A percentile compares a stretch with the other conserved stretches of the same genome.
Conservation (phyloP, 2,888 invertebrate genomes). For the Zygaena filipendulae region DNA sequence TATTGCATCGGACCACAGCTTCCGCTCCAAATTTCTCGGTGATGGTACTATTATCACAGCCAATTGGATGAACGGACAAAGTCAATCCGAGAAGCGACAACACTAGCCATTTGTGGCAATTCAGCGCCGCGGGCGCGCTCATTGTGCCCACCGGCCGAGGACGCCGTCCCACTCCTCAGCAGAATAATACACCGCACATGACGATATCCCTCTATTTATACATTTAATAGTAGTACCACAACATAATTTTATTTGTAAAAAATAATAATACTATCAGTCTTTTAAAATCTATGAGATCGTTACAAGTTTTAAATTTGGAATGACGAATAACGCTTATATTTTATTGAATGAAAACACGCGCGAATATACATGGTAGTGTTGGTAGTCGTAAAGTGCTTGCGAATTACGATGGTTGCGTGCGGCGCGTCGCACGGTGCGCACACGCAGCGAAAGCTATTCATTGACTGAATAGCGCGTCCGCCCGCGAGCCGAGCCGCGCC, state of each 20-base stretch:
- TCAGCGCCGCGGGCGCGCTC: conserved; percentile 50
- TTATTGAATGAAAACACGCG: conserved; percentile 22
- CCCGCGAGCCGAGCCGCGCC: no score
- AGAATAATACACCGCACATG: conserved; percentile 22
- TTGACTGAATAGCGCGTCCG: conserved; percentile 36
- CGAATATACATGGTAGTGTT: conserved; percentile 28
- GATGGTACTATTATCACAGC: conserved; percentile 64
- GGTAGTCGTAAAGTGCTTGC: conserved; percentile 24
- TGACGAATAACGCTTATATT: no score
- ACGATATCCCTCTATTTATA: no score
- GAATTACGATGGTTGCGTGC: no score
- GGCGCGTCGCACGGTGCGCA: conserved; percentile 32
- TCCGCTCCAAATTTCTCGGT: conserved; percentile 67
- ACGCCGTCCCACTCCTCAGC: conserved; percentile 32
- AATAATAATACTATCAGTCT: no score
- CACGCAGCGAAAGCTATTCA: conserved; percentile 49
- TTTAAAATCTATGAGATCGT: no score
- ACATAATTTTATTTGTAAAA: no score
- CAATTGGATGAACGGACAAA: conserved; percentile 67
- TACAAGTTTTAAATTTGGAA: no score
- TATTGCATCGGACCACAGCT: conserved; percentile 59
- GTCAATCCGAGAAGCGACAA: conserved; percentile 65
- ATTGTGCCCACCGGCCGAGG: conserved; percentile 44
- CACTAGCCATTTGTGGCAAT: conserved; percentile 67
- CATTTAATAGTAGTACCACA: no score